Conservation (phyloP, 1,140 invertebrate genomes). For the Elysia chlorotica region DNA sequence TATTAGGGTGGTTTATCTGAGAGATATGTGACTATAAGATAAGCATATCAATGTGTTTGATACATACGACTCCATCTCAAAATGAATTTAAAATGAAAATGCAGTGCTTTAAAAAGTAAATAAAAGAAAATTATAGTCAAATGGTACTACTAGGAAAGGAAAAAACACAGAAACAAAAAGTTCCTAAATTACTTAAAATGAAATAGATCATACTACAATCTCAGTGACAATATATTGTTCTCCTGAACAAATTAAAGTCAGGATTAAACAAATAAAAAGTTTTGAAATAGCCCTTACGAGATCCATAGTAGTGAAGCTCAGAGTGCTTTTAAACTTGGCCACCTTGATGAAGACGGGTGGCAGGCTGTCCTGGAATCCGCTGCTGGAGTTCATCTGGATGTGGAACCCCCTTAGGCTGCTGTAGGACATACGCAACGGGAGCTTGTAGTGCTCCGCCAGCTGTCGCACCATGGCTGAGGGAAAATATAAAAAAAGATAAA, state of each 20-base stretch:
- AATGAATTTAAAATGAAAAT: no score
- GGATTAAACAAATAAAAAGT: not conserved
- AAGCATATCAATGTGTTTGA: no score
- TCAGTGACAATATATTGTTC: not conserved
- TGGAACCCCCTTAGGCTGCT: slow-evolving; percentile 77
- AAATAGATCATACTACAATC: not conserved
- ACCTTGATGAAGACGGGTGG: slow-evolving; percentile 70
- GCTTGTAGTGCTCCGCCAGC: slow-evolving; percentile 55
- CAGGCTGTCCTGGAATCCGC: slow-evolving; percentile 64
- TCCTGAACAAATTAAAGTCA: not conserved
- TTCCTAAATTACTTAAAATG: not conserved
- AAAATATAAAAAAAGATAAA: no score
- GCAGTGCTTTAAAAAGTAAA: not conserved
- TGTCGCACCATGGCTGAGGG: slow-evolving; percentile 1
- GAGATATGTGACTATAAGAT: no score
- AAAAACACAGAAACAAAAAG: not conserved
- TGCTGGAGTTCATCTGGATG: slow-evolving; percentile 68
- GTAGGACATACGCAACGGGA: slow-evolving; percentile 72
- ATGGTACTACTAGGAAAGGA: not conserved
- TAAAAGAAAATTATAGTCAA: not conserved
- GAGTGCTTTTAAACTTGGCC: slow-evolving; percentile 67
- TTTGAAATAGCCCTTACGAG: slow-evolving; percentile 63
- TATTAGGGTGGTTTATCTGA: no score
- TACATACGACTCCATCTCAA: no score
- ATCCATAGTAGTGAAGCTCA: slow-evolving; percentile 80